Conservation (phyloP, 2,113 vertebrate genomes). For the Passer domesticus region DNA sequence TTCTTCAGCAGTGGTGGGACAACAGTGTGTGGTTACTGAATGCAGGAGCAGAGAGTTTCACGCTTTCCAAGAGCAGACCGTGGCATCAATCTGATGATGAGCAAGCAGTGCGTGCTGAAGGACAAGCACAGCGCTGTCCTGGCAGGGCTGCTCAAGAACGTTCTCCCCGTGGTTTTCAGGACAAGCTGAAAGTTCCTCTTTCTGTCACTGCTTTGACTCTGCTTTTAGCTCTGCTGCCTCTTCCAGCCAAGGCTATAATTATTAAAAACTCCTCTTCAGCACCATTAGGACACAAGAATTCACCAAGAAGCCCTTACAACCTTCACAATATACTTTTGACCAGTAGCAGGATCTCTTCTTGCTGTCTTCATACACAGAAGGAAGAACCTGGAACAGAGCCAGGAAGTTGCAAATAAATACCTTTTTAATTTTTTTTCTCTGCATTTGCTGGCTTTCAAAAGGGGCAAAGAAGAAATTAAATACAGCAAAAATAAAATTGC, state of each 20-base stretch:
- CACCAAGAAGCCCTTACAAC: background rate
- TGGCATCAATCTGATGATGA: background rate
- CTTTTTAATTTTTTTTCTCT: background rate
- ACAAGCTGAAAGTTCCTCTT: background rate
- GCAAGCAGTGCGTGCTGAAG: background rate
- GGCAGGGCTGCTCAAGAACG: background rate
- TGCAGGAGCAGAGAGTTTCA: background rate
- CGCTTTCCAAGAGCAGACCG: background rate
- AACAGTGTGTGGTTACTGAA: background rate
- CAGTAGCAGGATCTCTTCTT: background rate
- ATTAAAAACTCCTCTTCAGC: background rate
- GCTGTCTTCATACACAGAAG: background rate
- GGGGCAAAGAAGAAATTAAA: background rate
- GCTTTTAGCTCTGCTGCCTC: background rate
- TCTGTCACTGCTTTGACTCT: background rate
- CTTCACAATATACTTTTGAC: background rate
- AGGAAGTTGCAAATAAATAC: background rate
- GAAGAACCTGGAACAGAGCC: background rate
- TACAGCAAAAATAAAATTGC: background rate
- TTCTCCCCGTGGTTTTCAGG: background rate
- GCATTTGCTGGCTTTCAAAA: background rate
- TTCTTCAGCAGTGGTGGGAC: background rate
- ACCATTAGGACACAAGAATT: background rate
- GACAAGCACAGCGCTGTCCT: rapidly evolving
- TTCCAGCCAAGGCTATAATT: background rate